phyloP scores from a whole-genome alignment of 2,113 vertebrate species.

The Theristicus caerulescens region DNA sequence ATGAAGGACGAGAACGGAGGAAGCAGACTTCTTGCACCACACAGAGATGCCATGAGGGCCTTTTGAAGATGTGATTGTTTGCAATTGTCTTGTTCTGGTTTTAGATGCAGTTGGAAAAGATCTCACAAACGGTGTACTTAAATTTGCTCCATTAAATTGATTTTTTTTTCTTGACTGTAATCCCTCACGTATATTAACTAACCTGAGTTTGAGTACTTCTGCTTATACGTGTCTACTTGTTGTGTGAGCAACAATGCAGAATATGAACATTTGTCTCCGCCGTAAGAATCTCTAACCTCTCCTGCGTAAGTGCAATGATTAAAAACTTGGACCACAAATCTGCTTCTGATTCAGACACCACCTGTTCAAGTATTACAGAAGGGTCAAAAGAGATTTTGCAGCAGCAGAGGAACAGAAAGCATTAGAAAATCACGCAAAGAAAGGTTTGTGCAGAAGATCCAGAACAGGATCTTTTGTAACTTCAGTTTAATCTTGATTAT shows the following conservation, averaged over 20 bases:
- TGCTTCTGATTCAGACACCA: conserved; percentile 8
- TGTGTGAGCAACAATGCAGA: not conserved
- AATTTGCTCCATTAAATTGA: not conserved
- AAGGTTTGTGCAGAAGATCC: not conserved
- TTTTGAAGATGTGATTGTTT: conserved; percentile 33
- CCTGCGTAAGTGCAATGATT: not conserved
- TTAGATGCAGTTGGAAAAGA: not conserved
- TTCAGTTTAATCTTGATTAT: conserved; percentile 8
- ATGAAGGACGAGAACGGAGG: not conserved
- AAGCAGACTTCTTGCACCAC: not conserved
- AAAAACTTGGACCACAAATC: conserved; percentile 27
- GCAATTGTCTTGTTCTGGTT: not conserved
- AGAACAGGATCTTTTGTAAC: not conserved
- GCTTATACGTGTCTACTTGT: not conserved
- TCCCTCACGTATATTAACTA: not conserved
- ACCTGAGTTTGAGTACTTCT: not conserved
- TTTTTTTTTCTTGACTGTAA: not conserved
- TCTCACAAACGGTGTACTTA: not conserved
- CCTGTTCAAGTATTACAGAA: conserved; percentile 27
- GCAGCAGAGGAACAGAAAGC: not conserved
- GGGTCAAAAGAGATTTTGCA: conserved; percentile 18
- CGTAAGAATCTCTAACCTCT: not conserved
- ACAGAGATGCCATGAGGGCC: not conserved
- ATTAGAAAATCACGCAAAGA: not conserved
- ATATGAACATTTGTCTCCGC: not conserved